A percentile compares a stretch with the other conserved stretches of the same genome.
Conservation (phyloP, 1,140 invertebrate species). For the Wiebesia pumilae region DNA sequence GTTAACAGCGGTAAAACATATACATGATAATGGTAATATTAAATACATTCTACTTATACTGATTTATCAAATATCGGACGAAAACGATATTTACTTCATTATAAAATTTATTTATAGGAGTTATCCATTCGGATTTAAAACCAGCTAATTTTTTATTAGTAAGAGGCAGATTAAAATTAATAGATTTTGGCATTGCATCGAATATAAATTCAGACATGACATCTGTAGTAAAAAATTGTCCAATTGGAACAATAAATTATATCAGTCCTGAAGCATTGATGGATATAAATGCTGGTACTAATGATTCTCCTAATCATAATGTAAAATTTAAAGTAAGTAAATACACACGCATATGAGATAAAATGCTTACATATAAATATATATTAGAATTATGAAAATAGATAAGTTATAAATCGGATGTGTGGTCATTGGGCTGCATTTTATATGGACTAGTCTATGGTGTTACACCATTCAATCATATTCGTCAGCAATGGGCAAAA, state of each 20-base stretch:
- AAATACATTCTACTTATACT: neutral
- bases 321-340: slow-evolving; percentile 69
- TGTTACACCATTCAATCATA: slow-evolving; percentile 91
- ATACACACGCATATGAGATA: neutral
- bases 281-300: slow-evolving; percentile 71
- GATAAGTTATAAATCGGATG: slow-evolving; percentile 95
- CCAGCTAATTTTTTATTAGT: slow-evolving; percentile 97
- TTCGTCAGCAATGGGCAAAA: slow-evolving; percentile 84
- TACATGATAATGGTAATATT: slow-evolving; percentile 87
- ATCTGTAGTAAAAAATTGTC: slow-evolving; percentile 88
- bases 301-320: slow-evolving; percentile 68
- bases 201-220: slow-evolving; percentile 92
- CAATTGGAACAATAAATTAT: slow-evolving; percentile 94
- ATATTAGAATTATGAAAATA: slow-evolving; percentile 65
- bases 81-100: slow-evolving; percentile 29
- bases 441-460: slow-evolving; percentile 95
- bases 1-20: slow-evolving; percentile 91
- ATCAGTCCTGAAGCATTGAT: slow-evolving; percentile 96
- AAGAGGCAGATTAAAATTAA: slow-evolving; percentile 91
- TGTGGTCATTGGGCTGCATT: slow-evolving; percentile 98
- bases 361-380: neutral
- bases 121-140: slow-evolving; percentile 97
- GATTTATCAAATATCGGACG: slow-evolving; percentile 22
- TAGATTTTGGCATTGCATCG: slow-evolving; percentile 99
- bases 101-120: slow-evolving; percentile 77